Percentiles rank a stretch among this genome's conserved stretches.
phyloP scores from a whole-genome alignment of 2,113 vertebrate genomes.

The Lates calcarifer region DNA sequence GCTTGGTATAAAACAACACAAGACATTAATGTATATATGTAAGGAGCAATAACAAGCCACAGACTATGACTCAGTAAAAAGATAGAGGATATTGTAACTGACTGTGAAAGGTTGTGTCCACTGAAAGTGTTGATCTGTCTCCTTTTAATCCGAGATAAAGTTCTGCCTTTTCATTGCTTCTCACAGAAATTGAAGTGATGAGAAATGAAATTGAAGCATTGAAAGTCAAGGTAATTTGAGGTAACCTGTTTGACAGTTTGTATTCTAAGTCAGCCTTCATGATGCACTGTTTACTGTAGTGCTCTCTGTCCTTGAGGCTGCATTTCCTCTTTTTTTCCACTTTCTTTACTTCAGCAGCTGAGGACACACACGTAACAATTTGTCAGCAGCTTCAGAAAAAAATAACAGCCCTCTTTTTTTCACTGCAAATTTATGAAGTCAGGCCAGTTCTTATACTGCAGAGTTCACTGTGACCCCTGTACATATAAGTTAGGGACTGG shows the following conservation, averaged over 20 bases:
- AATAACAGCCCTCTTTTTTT: slow-evolving; percentile 1
- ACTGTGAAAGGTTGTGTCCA: no score
- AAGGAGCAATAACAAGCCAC: no score
- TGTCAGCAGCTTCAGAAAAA: background rate
- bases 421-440: background rate
- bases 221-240: no score
- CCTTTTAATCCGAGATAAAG: no score
- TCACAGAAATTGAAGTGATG: background rate
- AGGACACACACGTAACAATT: background rate
- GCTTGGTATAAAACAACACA: background rate
- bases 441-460: background rate
- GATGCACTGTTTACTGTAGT: background rate
- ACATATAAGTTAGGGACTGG: background rate
- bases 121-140: no score
- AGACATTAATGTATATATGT: no score
- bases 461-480: background rate
- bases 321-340: background rate
- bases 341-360: background rate
- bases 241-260: background rate
- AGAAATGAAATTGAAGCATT: no score
- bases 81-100: no score
- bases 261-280: background rate
- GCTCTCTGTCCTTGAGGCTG: slow-evolving; percentile 10
- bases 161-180: no score
- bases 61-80: no score